These are phyloP conservation scores for Euphydryas editha DNA, from an alignment of 2,888 invertebrate species.

Conservation along the genomic window DNA sequence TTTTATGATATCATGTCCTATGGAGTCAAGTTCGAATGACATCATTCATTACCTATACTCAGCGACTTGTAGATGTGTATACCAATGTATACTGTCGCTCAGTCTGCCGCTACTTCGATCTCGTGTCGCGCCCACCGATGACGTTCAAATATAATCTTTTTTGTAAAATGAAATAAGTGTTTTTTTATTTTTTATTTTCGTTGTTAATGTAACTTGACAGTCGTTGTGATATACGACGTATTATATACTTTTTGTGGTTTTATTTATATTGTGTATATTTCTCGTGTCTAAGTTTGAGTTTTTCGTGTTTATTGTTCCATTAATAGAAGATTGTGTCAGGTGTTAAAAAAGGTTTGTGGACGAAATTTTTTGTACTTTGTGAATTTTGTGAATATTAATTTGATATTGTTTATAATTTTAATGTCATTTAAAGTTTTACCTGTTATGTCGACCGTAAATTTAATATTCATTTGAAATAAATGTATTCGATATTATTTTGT, in stretches of 20 bases:
- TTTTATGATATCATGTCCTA: constrained; percentile 29
- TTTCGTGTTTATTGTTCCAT: constrained; percentile 9
- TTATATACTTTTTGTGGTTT: constrained; percentile 16
- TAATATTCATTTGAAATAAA: no score
- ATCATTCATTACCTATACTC: constrained; percentile 25
- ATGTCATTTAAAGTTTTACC: no score
- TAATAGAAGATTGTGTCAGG: constrained; percentile 16
- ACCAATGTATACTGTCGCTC: constrained; percentile 6
- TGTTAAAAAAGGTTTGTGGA: constrained; percentile 15
- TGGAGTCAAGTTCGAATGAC: constrained; percentile 26
- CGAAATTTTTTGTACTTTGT: constrained; percentile 1
- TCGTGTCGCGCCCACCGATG: constrained; percentile 20
- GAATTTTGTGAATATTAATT: not conserved
- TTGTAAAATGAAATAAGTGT: constrained; percentile 15
- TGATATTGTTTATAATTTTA: no score
- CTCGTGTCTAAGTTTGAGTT: not conserved
- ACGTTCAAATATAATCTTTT: constrained; percentile 26
- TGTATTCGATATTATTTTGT: no score
- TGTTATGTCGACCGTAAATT: no score
- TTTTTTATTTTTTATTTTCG: constrained; percentile 2
- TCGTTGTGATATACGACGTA: not conserved
- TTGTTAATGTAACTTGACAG: constrained; percentile 8
- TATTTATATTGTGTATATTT: not conserved
- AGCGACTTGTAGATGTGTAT: no score
- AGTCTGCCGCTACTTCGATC: constrained; percentile 1